Base-by-base conservation (phyloP, 2,888 invertebrate genomes). In the Pyralis farinalis region DNA sequence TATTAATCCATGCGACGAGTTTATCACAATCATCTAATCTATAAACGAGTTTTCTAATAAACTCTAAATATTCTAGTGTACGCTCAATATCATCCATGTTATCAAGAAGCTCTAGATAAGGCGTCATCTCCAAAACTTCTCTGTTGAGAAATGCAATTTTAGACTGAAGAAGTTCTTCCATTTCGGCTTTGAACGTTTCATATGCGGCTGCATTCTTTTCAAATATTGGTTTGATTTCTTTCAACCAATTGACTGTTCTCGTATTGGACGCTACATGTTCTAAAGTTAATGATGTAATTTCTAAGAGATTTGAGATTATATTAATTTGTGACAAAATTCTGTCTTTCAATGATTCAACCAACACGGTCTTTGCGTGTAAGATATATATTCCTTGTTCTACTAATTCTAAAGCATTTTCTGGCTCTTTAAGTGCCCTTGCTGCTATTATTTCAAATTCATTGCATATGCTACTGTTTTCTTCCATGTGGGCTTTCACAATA, bases 1-100 rank as follows among this genome's bases (percentile, higher is more conserved):
- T 92, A 77, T 98, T 97, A 37, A 98, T 97, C 96, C 96, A 97
- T 3, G 83, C 74, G 10, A 96, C 94, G 53, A 94, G 91, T 53
- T 93, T 92, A 57, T 95, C 93, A 59, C 96, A 94, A 11, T 93
- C 93, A 44, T 92, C 91, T 34, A 98, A 82, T 44, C 94, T 91
- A 57, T 94, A 93, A 42, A 95, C 92, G 33, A 96, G 92, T 51
- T 93, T 92, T 40, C 95, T 91, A 53, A 97, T 89, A 59, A 94
- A 92, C 68, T 94, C 92, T 25, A 94, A 91, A 71, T 97, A 97
- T 59, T 96, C 94, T 8, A 92, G 90, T 49, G 96, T 94, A 61
- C 94, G 92, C 37, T 92, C 89, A 3, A 93, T 91, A 56, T 97
- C 92, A 78, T 92, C 96, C 97, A 97, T 97, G 55, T 95, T 93